Evolutionary conservation across 2,113 vertebrate species (phyloP).

Genomic region (Phycodurus eques): DNA sequence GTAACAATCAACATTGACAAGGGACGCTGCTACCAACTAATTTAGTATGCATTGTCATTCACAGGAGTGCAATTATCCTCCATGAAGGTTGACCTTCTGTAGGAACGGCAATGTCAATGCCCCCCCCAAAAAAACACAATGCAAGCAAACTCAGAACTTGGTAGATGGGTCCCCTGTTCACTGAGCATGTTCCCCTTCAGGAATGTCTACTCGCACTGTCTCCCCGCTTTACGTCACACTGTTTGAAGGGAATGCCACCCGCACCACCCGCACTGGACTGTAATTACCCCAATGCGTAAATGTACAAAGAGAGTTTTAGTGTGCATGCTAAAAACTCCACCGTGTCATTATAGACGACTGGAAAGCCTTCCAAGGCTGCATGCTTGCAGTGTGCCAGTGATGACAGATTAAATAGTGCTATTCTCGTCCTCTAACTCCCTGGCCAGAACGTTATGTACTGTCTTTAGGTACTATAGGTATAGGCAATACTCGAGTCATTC

Average conservation of each 20-base stretch:
- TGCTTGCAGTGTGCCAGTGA: constrained; percentile 33
- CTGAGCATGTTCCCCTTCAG: constrained; percentile 32
- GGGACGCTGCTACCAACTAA: neutral
- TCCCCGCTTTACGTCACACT: constrained; percentile 48
- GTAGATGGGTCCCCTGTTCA: constrained; percentile 34
- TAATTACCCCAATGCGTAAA: constrained; percentile 45
- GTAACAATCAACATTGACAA: neutral
- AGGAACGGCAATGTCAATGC: neutral
- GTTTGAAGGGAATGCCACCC: constrained; percentile 24
- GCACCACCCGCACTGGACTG: constrained; percentile 35
- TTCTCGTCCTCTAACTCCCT: constrained; percentile 34
- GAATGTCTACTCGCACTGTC: constrained; percentile 53
- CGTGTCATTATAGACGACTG: constrained; percentile 58
- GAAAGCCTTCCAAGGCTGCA: constrained; percentile 47
- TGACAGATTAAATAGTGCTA: constrained; percentile 40
- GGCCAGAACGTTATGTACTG: constrained; percentile 23
- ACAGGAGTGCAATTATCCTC: neutral
- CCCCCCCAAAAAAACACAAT: constrained; percentile 2
- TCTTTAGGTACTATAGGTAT: neutral
- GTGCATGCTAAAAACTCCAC: constrained; percentile 47
- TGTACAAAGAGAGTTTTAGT: constrained; percentile 16
- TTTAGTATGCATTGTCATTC: neutral
- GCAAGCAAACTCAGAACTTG: constrained; percentile 25
- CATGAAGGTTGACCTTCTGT: no score
- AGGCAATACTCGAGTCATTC: neutral